phyloP scores from a whole-genome alignment of 2,888 invertebrate genomes.

The Parnassius apollo region DNA sequence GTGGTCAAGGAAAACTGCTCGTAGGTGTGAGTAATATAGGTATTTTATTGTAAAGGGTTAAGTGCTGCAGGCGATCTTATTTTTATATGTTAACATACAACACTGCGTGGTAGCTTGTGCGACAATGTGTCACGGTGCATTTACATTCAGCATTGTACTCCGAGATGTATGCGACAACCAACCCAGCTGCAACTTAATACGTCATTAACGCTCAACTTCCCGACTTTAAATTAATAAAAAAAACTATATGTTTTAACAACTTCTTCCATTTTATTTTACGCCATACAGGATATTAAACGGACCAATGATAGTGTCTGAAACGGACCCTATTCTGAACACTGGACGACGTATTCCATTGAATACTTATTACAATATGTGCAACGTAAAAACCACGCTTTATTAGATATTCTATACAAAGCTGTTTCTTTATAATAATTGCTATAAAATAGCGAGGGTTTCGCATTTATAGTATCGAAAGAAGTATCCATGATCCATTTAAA shows the following conservation, averaged over 20 bases:
- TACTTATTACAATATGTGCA: not conserved
- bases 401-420: slow-evolving; percentile 5
- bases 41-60: slow-evolving; percentile 35
- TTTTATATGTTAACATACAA: slow-evolving; percentile 28
- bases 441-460: not conserved
- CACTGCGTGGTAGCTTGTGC: slow-evolving; percentile 23
- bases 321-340: slow-evolving; percentile 1
- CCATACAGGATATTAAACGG: slow-evolving; percentile 19
- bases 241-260: slow-evolving; percentile 16
- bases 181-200: slow-evolving; percentile 34
- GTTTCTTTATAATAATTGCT: slow-evolving; percentile 8
- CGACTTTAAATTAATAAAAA: slow-evolving; percentile 19
- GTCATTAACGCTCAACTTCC: slow-evolving; percentile 27
- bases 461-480: not conserved
- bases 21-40: slow-evolving; percentile 26
- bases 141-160: slow-evolving; percentile 5
- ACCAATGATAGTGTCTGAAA: slow-evolving; percentile 1
- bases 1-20: slow-evolving; percentile 35
- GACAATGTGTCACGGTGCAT: slow-evolving; percentile 7
- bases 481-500: not conserved
- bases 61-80: slow-evolving; percentile 2
- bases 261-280: slow-evolving; percentile 17
- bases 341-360: slow-evolving; percentile 1
- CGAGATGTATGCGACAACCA: slow-evolving; percentile 5
- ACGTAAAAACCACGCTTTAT: slow-evolving; percentile 4